Evolutionary conservation across 2,797 vertebrate genomes (phyloP), one percentile per base, ranked within the genome.

Genomic region (Sebastiscus albofasciatus): DNA sequence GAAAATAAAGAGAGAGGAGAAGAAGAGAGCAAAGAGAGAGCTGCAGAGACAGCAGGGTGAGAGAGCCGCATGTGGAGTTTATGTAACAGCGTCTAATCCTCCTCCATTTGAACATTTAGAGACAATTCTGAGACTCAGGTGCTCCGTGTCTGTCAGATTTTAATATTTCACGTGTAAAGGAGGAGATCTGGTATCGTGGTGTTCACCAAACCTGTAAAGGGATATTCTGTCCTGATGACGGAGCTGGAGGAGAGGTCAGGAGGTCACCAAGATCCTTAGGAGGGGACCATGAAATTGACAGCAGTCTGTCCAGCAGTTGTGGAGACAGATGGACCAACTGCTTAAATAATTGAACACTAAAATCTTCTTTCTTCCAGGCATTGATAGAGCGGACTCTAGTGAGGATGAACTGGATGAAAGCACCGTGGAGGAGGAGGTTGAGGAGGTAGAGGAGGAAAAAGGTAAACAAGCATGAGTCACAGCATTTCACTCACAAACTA

Each of bases 391-490:
- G 0, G 95, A 96, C 65, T 95, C 93, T 6, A 94, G 90, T 87
- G 95, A 95, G 31, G 95, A 96, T 70, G 95, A 96, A 61, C 69
- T 93, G 62, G 94, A 96, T 9, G 91, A 93, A 55, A 89, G 75
- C 78, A 77, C 18, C 13, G 29, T 70, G 42, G 84, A 85, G 8
- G 91, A 92, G 33, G 91, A 92, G 20, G 79, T 18, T 11, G 90
- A 86, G 55, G 93, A 92, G 20, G 79, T 18, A 12, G 90, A 86
- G 55, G 93, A 93, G 56, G 91, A 93, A 73, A 90, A 87, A 90
- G 95, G 95, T 95, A 75, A 86, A 70, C 5, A 66, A 11, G 27
- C 20, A 54, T 2, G 4, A 58, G 5, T 22, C 31, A 33, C 26
- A 24, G 10, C 59, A 18, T 39, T 46, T 49, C 5, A 75, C 26